phyloP scores from a whole-genome alignment of 2,888 invertebrate species.

The Oxystoma pomonae region DNA sequence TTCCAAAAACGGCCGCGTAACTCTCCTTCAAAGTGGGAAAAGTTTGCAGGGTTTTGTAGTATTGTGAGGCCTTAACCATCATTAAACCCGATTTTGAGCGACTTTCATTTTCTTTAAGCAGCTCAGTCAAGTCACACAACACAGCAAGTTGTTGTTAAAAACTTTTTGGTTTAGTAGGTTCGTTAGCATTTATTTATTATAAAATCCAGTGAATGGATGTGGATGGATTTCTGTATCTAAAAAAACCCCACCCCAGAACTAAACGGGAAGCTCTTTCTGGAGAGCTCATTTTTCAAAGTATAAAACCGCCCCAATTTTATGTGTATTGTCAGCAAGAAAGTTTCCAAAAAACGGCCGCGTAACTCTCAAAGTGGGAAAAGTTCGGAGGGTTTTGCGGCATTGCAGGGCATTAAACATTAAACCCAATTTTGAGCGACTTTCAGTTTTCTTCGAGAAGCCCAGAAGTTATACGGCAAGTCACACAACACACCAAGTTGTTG shows the following conservation, averaged over 20 bases:
- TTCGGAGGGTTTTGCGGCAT: conserved; percentile 17
- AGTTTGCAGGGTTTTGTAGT: conserved; percentile 17
- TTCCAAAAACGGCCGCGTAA: conserved; percentile 6
- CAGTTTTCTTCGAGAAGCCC: conserved; percentile 12
- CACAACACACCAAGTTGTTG: too few species aligned
- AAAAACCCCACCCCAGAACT: too few species aligned
- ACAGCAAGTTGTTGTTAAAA: too few species aligned
- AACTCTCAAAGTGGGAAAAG: conserved; percentile 15
- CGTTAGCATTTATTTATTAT: too few species aligned
- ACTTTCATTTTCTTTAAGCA: conserved; percentile 18
- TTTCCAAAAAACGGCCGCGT: conserved; percentile 6
- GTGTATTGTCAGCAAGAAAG: not conserved
- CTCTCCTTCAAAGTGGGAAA: conserved; percentile 15
- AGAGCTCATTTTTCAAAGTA: too few species aligned
- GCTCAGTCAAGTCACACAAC: too few species aligned
- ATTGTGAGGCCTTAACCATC: conserved; percentile 21
- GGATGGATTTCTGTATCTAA: too few species aligned
- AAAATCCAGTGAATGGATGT: too few species aligned
- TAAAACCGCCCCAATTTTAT: too few species aligned
- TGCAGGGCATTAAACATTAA: conserved; percentile 24
- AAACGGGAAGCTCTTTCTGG: too few species aligned
- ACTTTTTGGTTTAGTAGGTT: too few species aligned
- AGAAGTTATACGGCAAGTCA: too few species aligned
- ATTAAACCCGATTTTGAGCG: conserved; percentile 26
- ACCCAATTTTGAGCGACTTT: conserved; percentile 26